Base-by-base conservation (phyloP, 2,888 invertebrate species). In the Nymphalis polychloros region DNA sequence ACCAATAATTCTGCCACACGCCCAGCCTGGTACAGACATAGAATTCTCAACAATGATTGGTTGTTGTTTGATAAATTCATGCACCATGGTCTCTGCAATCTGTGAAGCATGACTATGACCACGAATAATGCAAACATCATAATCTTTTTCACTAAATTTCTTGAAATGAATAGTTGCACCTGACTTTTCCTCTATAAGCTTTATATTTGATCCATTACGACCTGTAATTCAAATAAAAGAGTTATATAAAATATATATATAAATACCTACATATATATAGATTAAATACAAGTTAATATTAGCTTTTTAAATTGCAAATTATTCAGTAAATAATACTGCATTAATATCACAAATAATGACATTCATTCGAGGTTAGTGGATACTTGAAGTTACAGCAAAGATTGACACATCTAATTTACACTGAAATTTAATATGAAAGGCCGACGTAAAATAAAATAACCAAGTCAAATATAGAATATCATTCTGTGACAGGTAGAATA, bases 1-100 rank as follows among this genome's bases (percentile, higher is more conserved):
- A 86, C 94, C 97, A 77, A 97, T 96, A 63, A 98, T 95, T 79
- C 94, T 94, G 1, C 96, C 95, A 63, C 95, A 94, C 31, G 95
- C 92, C 83, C 93, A 94, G 62, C 93, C 87, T 0, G 97, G 96
- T 1, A 97, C 94, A 69, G 87, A 92, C 59, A 96, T 92, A 72
- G 94, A 95, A 63, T 95, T 94, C n/a, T 94, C 94, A 47, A 95
- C 93, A 47, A 96, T 93, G 0, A 94, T 83, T 0, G 97, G 96
- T 77, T 96, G 95, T 76, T 95, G 95, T 63, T 95, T 94, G 1
- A 97, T 93, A 68, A 95, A 94, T 72, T 95, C 95, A 13, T 94
- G 93, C 10, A 98, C 93, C 77, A 77, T 65, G 0, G 93, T 93
- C 79, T 97, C 96, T 0, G 98, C 98, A 23, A 95, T 86, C 73